These are phyloP conservation scores for Thereuonema tuberculata DNA, from an alignment of 1,140 invertebrate genomes.

Conservation along the genomic window DNA sequence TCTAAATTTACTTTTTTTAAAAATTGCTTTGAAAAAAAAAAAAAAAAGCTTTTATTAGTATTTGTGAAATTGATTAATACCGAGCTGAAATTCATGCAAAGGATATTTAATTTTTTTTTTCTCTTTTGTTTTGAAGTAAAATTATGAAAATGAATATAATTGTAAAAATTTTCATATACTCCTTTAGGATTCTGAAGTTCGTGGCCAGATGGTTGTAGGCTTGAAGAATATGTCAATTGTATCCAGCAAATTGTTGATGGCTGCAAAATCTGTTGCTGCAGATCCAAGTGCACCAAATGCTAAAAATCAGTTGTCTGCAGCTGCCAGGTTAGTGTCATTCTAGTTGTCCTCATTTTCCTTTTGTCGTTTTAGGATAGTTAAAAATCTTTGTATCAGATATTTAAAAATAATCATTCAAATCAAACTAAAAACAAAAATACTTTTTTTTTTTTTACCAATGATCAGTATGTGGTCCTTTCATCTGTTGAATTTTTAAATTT, in stretches of 20 bases:
- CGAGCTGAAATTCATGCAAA: no score
- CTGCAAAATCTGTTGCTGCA: conserved; percentile 74
- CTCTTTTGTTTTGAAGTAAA: background rate
- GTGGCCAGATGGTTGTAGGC: conserved; percentile 63
- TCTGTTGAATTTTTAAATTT: no score
- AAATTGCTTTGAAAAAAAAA: no score
- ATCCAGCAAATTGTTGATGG: conserved; percentile 71
- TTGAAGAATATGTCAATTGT: conserved; percentile 74
- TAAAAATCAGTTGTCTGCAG: conserved; percentile 71
- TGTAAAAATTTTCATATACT: conserved; percentile 11
- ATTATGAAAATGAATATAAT: background rate
- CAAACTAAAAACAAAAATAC: no score
- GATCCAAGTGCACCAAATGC: conserved; percentile 79
- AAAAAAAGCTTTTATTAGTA: no score
- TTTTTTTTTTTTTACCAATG: no score
- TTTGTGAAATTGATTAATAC: no score
- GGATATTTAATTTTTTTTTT: background rate
- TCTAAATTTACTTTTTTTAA: no score
- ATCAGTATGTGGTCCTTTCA: no score
- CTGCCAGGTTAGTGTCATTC: conserved; percentile 47
- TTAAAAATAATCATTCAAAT: no score
- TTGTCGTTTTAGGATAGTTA: background rate
- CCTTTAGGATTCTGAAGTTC: conserved; percentile 46
- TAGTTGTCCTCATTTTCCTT: no score
- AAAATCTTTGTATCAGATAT: background rate